Evolutionary conservation across 2,888 invertebrate genomes (phyloP), one percentile per base, ranked within the genome.

Genomic region (Ashinkailepas kermadecensis): DNA sequence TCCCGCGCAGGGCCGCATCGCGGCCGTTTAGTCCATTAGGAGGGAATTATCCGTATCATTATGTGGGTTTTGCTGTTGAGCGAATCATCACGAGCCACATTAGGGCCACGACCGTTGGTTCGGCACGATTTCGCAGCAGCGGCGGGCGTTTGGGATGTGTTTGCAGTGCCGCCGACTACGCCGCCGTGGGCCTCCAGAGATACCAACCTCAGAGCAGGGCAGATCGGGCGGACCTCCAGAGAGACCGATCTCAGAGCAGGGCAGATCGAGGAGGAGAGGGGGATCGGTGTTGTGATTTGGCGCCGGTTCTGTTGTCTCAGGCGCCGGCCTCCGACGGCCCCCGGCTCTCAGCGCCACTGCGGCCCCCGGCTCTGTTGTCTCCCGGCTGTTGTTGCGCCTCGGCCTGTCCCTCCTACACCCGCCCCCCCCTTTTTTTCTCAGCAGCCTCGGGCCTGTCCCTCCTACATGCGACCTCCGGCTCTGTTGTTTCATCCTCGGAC

Each of bases 1-100:
- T 25, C 67, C 25, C 25, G 67, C 12, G n/a, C 67, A 11, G 67
- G 25, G 9, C 25, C 74, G 21, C 15, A 15, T 18, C 74, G 15
- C 56, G 21, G 56, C 54, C 74, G 21, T 74, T 56, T 56, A 21
- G 23, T 6, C 23, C 74, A 74, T 74, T 74, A 74, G 56, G 18
- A 21, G 11, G 18, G 74, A 74, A 74, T 74, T 21, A 21, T 54
- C 56, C 54, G 74, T 21, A 11, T 54, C 74, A 74, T 74, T 74
- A 74, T 54, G 74, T 74, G 74, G 54, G 74, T 74, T 74, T 74
- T 74, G 74, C 74, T 56, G 54, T 56, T 74, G 74, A 74, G 74
- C 56, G 56, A 21, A 65, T 18, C 74, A 21, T 74, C 74, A 74
- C 74, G 74, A 74, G 18, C 39, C 8, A 18, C 74, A 74, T 56